A percentile compares a stretch with the other conserved stretches of the same genome.
phyloP scores from a whole-genome alignment of 1,140 invertebrate genomes.

The Stratiolaelaps scimitus region DNA sequence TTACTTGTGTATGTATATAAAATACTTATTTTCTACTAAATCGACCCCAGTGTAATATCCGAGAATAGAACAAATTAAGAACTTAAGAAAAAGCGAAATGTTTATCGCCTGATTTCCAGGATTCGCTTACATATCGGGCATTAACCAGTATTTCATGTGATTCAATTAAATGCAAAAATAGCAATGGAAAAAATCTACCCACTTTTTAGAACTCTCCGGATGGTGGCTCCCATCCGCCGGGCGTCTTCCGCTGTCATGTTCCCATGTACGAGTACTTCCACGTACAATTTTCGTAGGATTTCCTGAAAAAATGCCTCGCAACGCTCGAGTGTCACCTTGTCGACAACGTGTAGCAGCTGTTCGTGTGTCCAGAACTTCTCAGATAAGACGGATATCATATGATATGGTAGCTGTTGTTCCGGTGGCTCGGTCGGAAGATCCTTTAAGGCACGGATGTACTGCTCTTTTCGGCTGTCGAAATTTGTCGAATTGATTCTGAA shows the following conservation, averaged over 20 bases:
- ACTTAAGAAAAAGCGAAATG: no score
- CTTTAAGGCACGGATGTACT: constrained; percentile 53
- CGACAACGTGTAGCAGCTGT: constrained; percentile 62
- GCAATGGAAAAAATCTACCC: constrained; percentile 18
- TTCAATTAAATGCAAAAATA: no score
- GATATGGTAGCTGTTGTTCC: constrained; percentile 78
- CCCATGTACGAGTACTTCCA: constrained; percentile 56
- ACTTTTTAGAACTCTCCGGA: constrained; percentile 31
- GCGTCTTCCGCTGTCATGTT: constrained; percentile 55
- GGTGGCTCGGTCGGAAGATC: constrained; percentile 72
- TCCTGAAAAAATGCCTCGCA: no score
- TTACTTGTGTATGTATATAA: no score
- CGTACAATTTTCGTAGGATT: no score
- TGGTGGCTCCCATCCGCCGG: constrained; percentile 31
- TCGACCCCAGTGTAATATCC: no score
- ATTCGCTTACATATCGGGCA: no score
- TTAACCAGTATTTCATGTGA: no score
- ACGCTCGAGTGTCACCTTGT: constrained; percentile 62
- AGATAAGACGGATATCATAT: constrained; percentile 62
- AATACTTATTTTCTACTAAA: no score
- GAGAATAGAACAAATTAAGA: no score
- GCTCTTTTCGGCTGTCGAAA: constrained; percentile 79
- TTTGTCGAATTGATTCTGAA: constrained; percentile 68
- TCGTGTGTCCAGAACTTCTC: constrained; percentile 77
- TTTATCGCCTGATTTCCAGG: no score